Evolutionary conservation across 2,888 invertebrate species (phyloP).

Genomic region (Galeruca laticollis): DNA sequence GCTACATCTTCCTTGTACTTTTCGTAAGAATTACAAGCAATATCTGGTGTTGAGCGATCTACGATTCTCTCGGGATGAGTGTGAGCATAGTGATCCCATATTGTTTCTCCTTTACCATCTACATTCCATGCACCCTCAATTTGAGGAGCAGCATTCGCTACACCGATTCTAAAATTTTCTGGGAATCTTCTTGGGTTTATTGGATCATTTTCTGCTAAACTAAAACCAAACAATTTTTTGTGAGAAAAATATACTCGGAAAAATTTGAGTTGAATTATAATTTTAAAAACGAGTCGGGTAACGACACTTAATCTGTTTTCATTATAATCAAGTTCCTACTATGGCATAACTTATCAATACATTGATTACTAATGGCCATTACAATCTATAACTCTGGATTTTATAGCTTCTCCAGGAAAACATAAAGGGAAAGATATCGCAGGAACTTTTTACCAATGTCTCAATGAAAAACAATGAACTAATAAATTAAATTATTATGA

Average conservation of each 20-base stretch:
- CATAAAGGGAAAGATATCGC: no score
- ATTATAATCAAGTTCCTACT: no score
- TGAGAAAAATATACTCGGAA: not conserved
- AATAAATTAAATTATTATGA: no score
- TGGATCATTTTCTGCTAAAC: conserved; percentile 22
- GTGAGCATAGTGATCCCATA: conserved; percentile 46
- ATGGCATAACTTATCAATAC: no score
- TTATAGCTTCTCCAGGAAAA: no score
- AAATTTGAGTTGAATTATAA: no score
- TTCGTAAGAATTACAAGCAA: conserved; percentile 77
- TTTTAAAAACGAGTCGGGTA: no score
- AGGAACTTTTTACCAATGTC: no score
- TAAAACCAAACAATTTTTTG: conserved; percentile 4
- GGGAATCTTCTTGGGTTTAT: conserved; percentile 45
- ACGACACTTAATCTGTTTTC: no score
- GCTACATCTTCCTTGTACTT: conserved; percentile 73
- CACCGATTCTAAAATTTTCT: conserved; percentile 49
- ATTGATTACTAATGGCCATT: no score
- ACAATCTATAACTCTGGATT: no score
- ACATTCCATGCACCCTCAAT: conserved; percentile 56
- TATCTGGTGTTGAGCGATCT: conserved; percentile 69
- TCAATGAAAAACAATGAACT: no score
- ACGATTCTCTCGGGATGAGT: conserved; percentile 33
- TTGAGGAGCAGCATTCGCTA: conserved; percentile 58
- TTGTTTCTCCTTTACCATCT: conserved; percentile 54